These are phyloP conservation scores for Monoplex corrugatus DNA, from an alignment of 2,888 invertebrate genomes.

Conservation along the genomic window DNA sequence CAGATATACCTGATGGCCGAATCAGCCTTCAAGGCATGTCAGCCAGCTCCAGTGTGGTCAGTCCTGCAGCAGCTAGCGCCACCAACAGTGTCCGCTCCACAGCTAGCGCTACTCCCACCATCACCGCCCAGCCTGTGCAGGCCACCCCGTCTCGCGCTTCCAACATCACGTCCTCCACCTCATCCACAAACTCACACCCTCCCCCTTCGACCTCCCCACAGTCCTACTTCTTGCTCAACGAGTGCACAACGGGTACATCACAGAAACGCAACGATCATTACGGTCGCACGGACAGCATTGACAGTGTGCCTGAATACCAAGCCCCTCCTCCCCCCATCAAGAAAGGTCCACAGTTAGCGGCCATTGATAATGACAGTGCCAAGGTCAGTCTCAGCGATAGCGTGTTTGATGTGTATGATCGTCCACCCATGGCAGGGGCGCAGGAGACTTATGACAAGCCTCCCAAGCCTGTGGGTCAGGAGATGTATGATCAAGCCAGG, in stretches of 20 bases:
- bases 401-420: slow-evolving; percentile 59
- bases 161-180: neutral
- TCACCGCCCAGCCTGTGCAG: slow-evolving; percentile 56
- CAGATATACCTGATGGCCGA: slow-evolving; percentile 60
- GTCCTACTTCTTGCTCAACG: slow-evolving; percentile 67
- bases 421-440: slow-evolving; percentile 58
- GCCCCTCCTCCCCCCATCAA: slow-evolving; percentile 74
- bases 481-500: neutral
- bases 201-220: slow-evolving; percentile 44
- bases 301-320: slow-evolving; percentile 76
- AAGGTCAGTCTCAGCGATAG: slow-evolving; percentile 48
- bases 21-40: slow-evolving; percentile 35
- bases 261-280: slow-evolving; percentile 49
- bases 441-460: neutral
- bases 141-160: slow-evolving; percentile 20
- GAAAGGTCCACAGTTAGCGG: neutral
- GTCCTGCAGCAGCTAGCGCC: neutral
- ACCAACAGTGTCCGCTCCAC: slow-evolving; percentile 18
- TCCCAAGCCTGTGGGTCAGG: neutral
- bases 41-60: slow-evolving; percentile 11
- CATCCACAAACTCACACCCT: slow-evolving; percentile 28
- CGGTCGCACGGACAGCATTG: slow-evolving; percentile 67
- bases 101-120: slow-evolving; percentile 11
- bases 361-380: neutral
- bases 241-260: slow-evolving; percentile 66